A percentile compares a stretch with the other conserved stretches of the same genome.
Conservation (phyloP, 2,888 invertebrate species). For the Gryllus longicercus region DNA sequence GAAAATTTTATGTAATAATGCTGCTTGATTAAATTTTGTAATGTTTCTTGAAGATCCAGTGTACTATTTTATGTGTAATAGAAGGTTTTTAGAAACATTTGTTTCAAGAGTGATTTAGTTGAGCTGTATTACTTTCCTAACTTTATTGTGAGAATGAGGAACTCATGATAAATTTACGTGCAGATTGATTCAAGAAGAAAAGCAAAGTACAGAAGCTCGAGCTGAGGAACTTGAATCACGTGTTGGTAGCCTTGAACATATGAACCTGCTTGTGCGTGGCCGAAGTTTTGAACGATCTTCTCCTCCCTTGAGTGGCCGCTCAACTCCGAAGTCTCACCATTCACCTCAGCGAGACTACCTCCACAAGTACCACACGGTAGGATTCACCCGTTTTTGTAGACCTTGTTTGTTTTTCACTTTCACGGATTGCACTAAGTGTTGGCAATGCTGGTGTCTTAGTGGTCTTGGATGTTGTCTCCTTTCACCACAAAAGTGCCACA, state of each 20-base stretch:
- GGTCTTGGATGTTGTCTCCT: constrained; percentile 17
- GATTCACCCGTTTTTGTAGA: background rate
- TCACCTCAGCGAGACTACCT: constrained; percentile 78
- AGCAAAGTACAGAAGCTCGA: constrained; percentile 92
- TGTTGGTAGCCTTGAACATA: constrained; percentile 92
- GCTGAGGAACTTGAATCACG: constrained; percentile 97
- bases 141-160: constrained; percentile 12
- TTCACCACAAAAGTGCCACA: constrained; percentile 17
- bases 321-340: constrained; percentile 75
- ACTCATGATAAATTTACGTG: constrained; percentile 41
- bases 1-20: no score
- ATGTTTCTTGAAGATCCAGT: no score
- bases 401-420: constrained; percentile 28
- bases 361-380: constrained; percentile 96
- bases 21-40: no score
- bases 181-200: constrained; percentile 74
- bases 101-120: background rate
- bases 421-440: constrained; percentile 28
- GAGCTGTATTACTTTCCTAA: background rate
- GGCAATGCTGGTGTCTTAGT: constrained; percentile 28
- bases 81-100: no score
- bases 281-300: constrained; percentile 69
- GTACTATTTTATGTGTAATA: no score
- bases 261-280: constrained; percentile 75
- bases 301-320: constrained; percentile 85